These are phyloP conservation scores for Sebastes fasciatus DNA, from an alignment of 2,113 vertebrate species.

Conservation along the genomic window DNA sequence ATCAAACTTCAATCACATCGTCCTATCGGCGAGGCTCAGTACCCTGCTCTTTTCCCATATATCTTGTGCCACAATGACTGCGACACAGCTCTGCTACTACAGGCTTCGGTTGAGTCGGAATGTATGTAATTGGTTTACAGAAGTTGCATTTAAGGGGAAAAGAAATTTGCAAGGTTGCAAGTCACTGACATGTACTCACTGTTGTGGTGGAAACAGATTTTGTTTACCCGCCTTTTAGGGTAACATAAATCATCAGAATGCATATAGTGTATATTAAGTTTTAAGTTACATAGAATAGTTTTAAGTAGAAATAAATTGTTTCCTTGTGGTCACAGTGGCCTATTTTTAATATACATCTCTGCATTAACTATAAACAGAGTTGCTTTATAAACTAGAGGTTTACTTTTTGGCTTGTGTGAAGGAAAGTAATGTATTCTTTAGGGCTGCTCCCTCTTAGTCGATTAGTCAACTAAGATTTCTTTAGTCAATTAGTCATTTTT, in stretches of 20 bases:
- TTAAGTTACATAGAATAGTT: not conserved
- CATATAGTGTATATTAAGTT: not conserved
- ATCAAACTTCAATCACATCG: constrained; percentile 70
- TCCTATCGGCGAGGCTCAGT: constrained; percentile 45
- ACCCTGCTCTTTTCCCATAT: constrained; percentile 65
- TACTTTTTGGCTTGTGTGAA: not conserved
- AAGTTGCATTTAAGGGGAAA: constrained; percentile 46
- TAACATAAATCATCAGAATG: not conserved
- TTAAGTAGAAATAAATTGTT: not conserved
- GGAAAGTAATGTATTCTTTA: not conserved
- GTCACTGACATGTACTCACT: constrained; percentile 32
- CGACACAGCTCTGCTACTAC: constrained; percentile 56
- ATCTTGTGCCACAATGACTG: constrained; percentile 63
- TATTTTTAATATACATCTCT: not conserved
- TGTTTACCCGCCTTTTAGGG: not conserved
- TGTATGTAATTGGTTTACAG: constrained; percentile 68
- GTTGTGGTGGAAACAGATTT: constrained; percentile 28
- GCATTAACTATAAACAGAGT: not conserved
- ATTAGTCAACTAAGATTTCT: too few species aligned
- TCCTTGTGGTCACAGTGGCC: not conserved
- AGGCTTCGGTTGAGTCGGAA: constrained; percentile 59
- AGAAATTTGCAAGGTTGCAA: constrained; percentile 30
- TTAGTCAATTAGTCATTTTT: too few species aligned
- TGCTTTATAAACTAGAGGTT: not conserved
- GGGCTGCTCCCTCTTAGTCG: too few species aligned